Percentiles rank a stretch among this genome's conserved stretches.
Conservation (phyloP, 2,797 vertebrate genomes). For the Premnoplex brunnescens region DNA sequence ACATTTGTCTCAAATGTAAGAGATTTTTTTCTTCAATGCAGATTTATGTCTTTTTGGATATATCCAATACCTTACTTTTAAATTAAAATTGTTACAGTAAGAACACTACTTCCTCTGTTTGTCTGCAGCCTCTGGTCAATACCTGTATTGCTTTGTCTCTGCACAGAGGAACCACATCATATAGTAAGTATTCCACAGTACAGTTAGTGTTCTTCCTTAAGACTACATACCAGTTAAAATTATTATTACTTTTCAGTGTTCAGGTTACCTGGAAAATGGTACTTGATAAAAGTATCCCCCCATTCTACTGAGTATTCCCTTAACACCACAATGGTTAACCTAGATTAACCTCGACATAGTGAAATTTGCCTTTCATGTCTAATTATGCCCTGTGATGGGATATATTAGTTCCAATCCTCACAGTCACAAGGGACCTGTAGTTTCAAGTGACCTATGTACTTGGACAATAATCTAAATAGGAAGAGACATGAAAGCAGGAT, state of each 20-base stretch:
- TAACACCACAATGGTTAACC: slow-evolving; percentile 10
- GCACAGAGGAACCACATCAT: background rate
- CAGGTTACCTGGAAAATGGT: background rate
- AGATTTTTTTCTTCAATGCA: background rate
- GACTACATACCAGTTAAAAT: background rate
- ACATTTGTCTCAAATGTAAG: background rate
- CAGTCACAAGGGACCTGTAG: background rate
- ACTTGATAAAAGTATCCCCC: background rate
- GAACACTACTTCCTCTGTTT: background rate
- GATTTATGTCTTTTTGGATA: background rate
- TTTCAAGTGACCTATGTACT: slow-evolving; percentile 4
- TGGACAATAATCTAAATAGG: slow-evolving; percentile 32
- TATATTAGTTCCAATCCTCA: background rate
- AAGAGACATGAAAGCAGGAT: background rate
- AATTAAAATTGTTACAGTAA: background rate
- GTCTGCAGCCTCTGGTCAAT: background rate
- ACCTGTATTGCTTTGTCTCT: background rate
- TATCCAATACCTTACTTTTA: background rate
- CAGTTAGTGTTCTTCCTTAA: background rate
- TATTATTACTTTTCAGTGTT: background rate
- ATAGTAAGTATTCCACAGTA: background rate
- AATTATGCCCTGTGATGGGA: slow-evolving; percentile 20
- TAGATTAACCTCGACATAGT: background rate
- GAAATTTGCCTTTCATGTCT: slow-evolving; percentile 42
- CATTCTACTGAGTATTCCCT: background rate